A percentile compares a stretch with the other conserved stretches of the same genome.
phyloP scores from a whole-genome alignment of 2,888 invertebrate species.

The Polydrusus pterygomalis region DNA sequence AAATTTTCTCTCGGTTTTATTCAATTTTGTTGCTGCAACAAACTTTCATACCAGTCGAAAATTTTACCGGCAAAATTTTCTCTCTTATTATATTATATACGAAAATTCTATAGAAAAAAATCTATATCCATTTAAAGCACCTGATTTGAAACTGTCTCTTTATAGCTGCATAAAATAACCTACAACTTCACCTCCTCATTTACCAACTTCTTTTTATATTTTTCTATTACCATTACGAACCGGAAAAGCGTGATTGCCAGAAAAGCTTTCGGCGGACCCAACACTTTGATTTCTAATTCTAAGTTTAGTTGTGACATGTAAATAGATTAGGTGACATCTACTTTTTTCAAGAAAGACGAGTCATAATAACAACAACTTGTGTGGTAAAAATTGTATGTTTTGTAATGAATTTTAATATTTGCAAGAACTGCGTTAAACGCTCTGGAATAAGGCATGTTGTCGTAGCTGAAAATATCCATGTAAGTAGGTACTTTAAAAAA shows the following conservation, averaged over 20 bases:
- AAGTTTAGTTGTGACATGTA: constrained; percentile 50
- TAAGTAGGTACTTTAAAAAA: constrained; percentile 56
- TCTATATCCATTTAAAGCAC: no score
- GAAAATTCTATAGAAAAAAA: no score
- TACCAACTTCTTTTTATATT: constrained; percentile 40
- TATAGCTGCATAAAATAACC: not conserved
- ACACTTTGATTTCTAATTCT: constrained; percentile 54
- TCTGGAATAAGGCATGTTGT: constrained; percentile 56
- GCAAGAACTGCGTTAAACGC: constrained; percentile 39
- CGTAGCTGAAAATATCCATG: constrained; percentile 64
- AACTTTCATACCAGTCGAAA: no score
- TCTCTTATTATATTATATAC: no score
- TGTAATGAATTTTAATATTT: constrained; percentile 38
- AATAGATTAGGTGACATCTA: constrained; percentile 45
- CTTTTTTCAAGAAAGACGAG: constrained; percentile 34
- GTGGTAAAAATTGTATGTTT: constrained; percentile 25
- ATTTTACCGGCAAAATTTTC: no score
- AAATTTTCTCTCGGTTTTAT: no score
- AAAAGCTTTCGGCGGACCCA: constrained; percentile 44
- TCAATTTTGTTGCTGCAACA: no score
- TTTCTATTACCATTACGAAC: constrained; percentile 46
- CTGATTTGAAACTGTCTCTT: no score
- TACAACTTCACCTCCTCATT: not conserved
- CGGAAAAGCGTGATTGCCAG: constrained; percentile 50
- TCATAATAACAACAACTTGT: constrained; percentile 31